Evolutionary conservation across 2,797 vertebrate species (phyloP), one percentile per base, ranked within the genome.

Genomic region (Danio aesculapii): DNA sequence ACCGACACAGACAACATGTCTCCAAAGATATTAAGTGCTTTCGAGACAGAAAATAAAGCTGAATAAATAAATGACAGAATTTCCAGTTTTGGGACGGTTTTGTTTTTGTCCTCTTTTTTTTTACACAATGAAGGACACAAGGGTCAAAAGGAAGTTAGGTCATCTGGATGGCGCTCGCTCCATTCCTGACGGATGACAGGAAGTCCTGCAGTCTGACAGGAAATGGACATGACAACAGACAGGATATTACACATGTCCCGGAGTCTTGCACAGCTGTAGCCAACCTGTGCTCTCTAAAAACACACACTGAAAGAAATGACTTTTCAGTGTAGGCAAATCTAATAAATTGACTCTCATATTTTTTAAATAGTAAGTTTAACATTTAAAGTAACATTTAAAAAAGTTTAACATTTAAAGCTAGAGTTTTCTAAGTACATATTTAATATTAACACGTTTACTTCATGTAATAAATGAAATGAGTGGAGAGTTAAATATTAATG

Each of bases 141-240:
- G 44, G n/a, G 66, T 73, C 50, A 68, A 69, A 49, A 84, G 76
- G 85, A 86, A 67, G 63, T 82, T 62, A 70, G 50, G 30, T 79
- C 76, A 84, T 63, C 63, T 63, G 66, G 19, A 77, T 52, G 67
- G 50, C 39, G 16, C 14, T 59, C 75, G 67, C 44, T 14, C 17
- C 59, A 79, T 59, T 59, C 13, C 66, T 61, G 74, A 82, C 53
- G 47, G 67, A 71, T 44, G 64, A 84, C 44, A 84, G 84, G 86
- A 84, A 80, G 79, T 73, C 81, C 89, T 84, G 88, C 84, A 84
- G 84, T 84, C 86, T 80, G 81, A 86, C 69, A 90, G 91, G 91
- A 93, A 92, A 90, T 19, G 53, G 88, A 84, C 82, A 89, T 87
- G 57, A 77, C 71, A 91, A 91, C 87, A 90, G 87, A 89, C 13